Evolutionary conservation across 2,797 vertebrate genomes (phyloP).

Genomic region (Cynopterus sphinx): DNA sequence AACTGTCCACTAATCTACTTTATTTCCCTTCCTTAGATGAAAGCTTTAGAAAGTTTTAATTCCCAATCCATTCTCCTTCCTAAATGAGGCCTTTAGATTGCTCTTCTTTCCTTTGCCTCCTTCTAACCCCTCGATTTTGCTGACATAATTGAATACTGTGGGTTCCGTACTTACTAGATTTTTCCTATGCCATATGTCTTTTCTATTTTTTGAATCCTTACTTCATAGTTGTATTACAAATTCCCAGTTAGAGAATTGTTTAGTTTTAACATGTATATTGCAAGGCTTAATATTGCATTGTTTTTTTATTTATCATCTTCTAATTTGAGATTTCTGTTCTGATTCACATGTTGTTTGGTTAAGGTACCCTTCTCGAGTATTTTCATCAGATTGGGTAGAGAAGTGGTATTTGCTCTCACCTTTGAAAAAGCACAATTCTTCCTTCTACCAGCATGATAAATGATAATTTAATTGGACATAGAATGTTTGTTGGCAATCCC

Average conservation of each 20-base stretch:
- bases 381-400: neutral
- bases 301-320: slow-evolving; percentile 11
- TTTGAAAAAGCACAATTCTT: neutral
- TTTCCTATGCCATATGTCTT: slow-evolving; percentile 24
- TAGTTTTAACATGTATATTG: neutral
- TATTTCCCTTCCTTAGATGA: neutral
- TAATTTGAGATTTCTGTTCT: slow-evolving; percentile 13
- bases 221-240: slow-evolving; percentile 14
- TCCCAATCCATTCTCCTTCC: neutral
- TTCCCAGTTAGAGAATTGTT: neutral
- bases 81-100: neutral
- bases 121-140: slow-evolving; percentile 26
- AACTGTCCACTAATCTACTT: neutral
- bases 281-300: neutral
- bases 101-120: neutral
- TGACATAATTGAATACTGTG: slow-evolving; percentile 29
- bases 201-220: slow-evolving; percentile 57
- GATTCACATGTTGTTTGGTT: slow-evolving; percentile 10
- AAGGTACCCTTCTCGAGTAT: neutral
- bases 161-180: slow-evolving; percentile 46
- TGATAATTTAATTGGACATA: neutral
- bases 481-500: neutral
- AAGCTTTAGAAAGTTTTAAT: neutral
- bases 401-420: neutral
- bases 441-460: neutral